These are phyloP conservation scores for Odontamblyopus lacepedii DNA, from an alignment of 2,797 vertebrate species.

Conservation along the genomic window DNA sequence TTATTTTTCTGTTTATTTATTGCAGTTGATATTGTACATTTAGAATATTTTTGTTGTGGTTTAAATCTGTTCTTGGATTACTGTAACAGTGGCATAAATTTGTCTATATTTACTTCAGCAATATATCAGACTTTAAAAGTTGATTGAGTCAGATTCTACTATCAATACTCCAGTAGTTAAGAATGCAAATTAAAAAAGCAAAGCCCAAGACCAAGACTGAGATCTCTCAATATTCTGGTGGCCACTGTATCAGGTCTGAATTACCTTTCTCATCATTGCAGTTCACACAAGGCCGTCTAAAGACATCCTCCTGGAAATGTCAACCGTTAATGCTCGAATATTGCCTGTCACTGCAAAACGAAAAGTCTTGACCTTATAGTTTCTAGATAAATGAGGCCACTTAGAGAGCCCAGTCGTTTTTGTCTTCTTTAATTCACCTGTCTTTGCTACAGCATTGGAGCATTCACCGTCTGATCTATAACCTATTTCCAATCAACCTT, in stretches of 20 bases:
- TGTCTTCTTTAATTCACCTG: conserved; percentile 48
- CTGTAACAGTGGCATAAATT: too few species aligned
- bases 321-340: conserved; percentile 70
- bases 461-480: conserved; percentile 48
- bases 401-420: conserved; percentile 51
- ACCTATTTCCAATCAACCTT: conserved; percentile 61
- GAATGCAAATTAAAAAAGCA: not conserved
- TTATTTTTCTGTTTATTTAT: too few species aligned
- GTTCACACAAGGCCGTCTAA: conserved; percentile 46
- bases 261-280: conserved; percentile 44
- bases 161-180: not conserved
- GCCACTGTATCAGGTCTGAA: conserved; percentile 44
- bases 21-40: too few species aligned
- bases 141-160: not conserved
- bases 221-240: conserved; percentile 11
- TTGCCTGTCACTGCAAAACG: conserved; percentile 53
- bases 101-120: too few species aligned
- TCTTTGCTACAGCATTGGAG: conserved; percentile 20
- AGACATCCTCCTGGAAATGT: conserved; percentile 70
- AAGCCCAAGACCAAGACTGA: not conserved
- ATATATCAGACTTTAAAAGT: too few species aligned
- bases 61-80: too few species aligned
- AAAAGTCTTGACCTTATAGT: conserved; percentile 63
- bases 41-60: too few species aligned
- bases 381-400: conserved; percentile 61